Conservation (phyloP, 1,140 invertebrate species). For the Zaprionus inermis region DNA sequence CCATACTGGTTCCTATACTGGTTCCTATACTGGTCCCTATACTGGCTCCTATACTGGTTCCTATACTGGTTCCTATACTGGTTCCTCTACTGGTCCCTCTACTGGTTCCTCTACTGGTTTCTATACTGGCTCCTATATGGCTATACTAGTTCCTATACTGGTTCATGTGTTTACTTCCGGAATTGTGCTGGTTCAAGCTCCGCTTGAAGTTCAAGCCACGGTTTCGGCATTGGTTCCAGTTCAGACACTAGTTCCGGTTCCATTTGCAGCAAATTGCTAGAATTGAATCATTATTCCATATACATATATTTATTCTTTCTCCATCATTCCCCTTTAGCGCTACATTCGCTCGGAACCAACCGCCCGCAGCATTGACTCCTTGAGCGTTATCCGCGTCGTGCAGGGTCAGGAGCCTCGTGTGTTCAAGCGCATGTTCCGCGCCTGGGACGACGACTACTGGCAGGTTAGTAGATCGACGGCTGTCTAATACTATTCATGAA, state of each 20-base stretch:
- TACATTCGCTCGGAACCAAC: constrained; percentile 87
- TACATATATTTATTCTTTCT: background rate
- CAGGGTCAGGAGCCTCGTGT: constrained; percentile 88
- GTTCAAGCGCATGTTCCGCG: constrained; percentile 89
- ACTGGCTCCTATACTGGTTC: background rate
- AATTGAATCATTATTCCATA: background rate
- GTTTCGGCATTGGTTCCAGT: too few relatives aligned
- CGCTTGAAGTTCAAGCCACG: too few relatives aligned
- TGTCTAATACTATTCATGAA: background rate
- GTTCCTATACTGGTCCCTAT: background rate
- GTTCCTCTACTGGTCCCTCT: background rate
- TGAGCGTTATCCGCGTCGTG: constrained; percentile 87
- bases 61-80: background rate
- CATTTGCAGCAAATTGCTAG: background rate
- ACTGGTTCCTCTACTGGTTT: background rate
- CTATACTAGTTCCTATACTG: too few relatives aligned
- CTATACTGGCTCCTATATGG: background rate
- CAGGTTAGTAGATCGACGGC: constrained; percentile 84
- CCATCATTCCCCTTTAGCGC: constrained; percentile 84
- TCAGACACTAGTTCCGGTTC: too few relatives aligned
- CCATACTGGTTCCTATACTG: background rate
- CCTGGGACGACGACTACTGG: constrained; percentile 88
- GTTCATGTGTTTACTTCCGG: too few relatives aligned
- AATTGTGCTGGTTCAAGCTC: too few relatives aligned
- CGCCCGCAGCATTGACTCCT: constrained; percentile 85